phyloP scores from a whole-genome alignment of 2,113 vertebrate genomes.

The Laticauda colubrina region DNA sequence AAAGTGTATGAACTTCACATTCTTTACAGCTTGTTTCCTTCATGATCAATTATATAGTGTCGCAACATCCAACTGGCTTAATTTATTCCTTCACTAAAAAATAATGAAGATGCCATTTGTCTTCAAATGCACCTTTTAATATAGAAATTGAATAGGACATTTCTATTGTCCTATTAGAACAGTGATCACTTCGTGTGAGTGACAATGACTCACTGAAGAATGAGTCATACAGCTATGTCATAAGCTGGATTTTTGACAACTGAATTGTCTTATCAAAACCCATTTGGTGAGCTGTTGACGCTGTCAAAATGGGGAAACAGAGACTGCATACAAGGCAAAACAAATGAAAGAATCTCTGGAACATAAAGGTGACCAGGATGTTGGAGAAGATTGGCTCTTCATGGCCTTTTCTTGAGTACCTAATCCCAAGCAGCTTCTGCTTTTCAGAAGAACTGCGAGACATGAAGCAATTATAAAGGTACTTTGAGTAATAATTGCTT shows the following conservation, averaged over 20 bases:
- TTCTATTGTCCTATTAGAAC: background rate
- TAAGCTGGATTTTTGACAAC: background rate
- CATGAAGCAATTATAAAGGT: background rate
- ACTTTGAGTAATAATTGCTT: background rate
- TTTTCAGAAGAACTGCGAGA: background rate
- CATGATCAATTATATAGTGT: background rate
- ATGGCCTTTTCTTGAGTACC: background rate
- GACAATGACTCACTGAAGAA: background rate
- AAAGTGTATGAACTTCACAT: too few species aligned
- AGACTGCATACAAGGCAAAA: background rate
- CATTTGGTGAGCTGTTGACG: background rate
- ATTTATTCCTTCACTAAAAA: background rate
- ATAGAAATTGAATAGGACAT: background rate
- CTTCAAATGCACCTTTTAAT: background rate
- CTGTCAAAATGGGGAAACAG: background rate
- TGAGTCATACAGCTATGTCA: background rate
- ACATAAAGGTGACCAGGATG: background rate
- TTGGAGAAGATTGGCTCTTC: background rate
- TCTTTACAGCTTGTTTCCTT: background rate
- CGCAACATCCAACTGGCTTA: background rate
- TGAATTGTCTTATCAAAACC: background rate
- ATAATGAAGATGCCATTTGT: background rate
- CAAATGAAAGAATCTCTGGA: background rate
- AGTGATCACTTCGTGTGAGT: too few species aligned
- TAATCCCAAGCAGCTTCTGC: background rate